Conservation (phyloP, 2,113 vertebrate genomes). For the Benitochromis conjunctus region DNA sequence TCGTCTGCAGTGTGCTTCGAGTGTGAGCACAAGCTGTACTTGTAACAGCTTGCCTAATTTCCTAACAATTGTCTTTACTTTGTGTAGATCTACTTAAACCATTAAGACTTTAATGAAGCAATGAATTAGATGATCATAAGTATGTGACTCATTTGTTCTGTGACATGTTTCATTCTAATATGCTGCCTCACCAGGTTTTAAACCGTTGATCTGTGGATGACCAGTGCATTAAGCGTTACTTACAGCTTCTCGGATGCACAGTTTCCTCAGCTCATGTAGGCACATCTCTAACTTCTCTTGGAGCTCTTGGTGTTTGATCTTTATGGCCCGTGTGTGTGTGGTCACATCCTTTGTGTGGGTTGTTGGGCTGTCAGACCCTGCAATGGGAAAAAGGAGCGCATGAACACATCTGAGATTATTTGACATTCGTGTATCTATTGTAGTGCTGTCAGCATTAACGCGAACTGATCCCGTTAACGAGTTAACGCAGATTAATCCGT, state of each 20-base stretch:
- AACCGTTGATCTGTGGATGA: not conserved
- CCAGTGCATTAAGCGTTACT: not conserved
- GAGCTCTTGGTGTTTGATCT: conserved; percentile 79
- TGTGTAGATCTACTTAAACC: not conserved
- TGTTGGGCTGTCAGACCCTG: conserved; percentile 81
- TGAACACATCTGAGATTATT: not conserved
- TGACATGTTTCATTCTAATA: not conserved
- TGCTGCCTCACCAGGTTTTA: not conserved
- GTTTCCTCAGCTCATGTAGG: conserved; percentile 81
- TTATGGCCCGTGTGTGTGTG: conserved; percentile 76
- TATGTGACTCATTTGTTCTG: not conserved
- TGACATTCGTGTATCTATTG: not conserved
- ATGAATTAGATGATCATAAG: not conserved
- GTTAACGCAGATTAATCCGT: too few relatives aligned
- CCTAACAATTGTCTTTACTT: not conserved
- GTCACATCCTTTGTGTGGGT: conserved; percentile 78
- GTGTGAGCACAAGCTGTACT: not conserved
- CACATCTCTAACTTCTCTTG: conserved; percentile 80
- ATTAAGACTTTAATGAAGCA: not conserved
- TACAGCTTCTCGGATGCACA: conserved; percentile 85
- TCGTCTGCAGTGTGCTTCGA: not conserved
- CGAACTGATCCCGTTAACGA: too few relatives aligned
- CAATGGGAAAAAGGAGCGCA: not conserved
- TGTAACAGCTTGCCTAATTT: not conserved
- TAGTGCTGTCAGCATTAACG: too few relatives aligned